Base-by-base conservation (phyloP, 2,888 invertebrate species). In the Microctonus aethiopoides region DNA sequence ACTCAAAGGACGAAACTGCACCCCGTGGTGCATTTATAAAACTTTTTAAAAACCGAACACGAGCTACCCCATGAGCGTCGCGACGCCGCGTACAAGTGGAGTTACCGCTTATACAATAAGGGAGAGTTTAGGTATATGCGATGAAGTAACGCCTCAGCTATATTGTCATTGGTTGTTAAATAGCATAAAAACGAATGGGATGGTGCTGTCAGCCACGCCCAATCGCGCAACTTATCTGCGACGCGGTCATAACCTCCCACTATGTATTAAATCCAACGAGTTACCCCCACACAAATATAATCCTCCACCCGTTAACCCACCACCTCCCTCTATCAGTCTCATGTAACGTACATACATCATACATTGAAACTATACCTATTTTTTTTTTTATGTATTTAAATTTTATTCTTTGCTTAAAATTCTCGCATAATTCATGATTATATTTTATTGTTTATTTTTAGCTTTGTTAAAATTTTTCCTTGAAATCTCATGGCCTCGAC, bases 161-260 rank as follows among this genome's bases (percentile, higher is more conserved):
- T 46, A 34, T 22, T 24, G 51, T 24, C 34, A 67, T 67, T 67
- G 67, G 67, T 67, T 32, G 34, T 24, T 13, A 59, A 22, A 67
- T 52, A 52, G 60, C 34, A 51, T 52, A 67, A 67, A 67, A 67
- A 67, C 67, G 67, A 67, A 67, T 67, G 16, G 32, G 51, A 29
- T 56, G 29, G 56, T 26, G 11, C 26, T 26, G 7, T 11, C 56
- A 56, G 56, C 56, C 56, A 24, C 56, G 56, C 56, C 56, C 56
- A 29, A 29, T 7, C 56, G 29, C 56, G 29, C 24, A 56, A n/a
- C 29, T 56, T 56, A 56, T 56, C 56, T 56, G 56, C 56, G 29
- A 56, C 56, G 24, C 26, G 24, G 56, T 56, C 26, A n/a, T n/a
- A n/a, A 29, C 56, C 56, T 56, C 56, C 56, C 29, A 56, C 56